Evolutionary conservation across 2,113 vertebrate genomes (phyloP), one percentile per base, ranked within the genome.

Genomic region (Trematomus loennbergii): DNA sequence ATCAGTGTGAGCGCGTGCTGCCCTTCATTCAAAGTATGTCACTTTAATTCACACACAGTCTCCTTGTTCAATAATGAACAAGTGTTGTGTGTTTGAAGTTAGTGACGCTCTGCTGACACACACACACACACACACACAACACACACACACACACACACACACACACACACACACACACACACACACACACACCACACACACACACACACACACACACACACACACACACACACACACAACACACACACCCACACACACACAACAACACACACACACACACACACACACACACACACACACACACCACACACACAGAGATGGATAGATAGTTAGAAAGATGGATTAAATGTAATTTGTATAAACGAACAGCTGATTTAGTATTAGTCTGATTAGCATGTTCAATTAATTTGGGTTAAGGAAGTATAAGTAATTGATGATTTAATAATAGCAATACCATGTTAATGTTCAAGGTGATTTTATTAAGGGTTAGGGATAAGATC

Each of bases 31-130:
- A 75, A 73, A 68, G 72, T 50, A 50, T 58, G 79, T 84, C 79
- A 62, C 72, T 75, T 91, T 75, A 63, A 76, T 81, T 86, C 63
- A 61, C 75, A 76, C 68, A 17, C 54, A 69, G 49, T 61, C 55
- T 72, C 74, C 58, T 77, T 72, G 73, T 74, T 90, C 77, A 88
- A 84, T 87, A 85, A 88, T 84, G 50, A 83, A 83, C 29, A 60
- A 55, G 66, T 59, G 29, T 65, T 20, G 46, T 54, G 67, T 81
- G 74, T 61, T 72, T 72, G n/a, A 50, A 71, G 25, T 86, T 73
- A 77, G 70, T 58, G 71, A 75, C 8, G 77, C 76, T 80, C 72
- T 16, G 63, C 75, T 76, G n/a, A n/a, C n/a, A n/a, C 22, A 70
- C 29, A 73, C 64, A 20, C 17, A 48, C 2, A 1, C 13, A 49